Percentiles rank a stretch among this genome's conserved stretches.
Evolutionary conservation across 2,888 invertebrate genomes (phyloP).

Genomic region (Coenonympha glycerion): DNA sequence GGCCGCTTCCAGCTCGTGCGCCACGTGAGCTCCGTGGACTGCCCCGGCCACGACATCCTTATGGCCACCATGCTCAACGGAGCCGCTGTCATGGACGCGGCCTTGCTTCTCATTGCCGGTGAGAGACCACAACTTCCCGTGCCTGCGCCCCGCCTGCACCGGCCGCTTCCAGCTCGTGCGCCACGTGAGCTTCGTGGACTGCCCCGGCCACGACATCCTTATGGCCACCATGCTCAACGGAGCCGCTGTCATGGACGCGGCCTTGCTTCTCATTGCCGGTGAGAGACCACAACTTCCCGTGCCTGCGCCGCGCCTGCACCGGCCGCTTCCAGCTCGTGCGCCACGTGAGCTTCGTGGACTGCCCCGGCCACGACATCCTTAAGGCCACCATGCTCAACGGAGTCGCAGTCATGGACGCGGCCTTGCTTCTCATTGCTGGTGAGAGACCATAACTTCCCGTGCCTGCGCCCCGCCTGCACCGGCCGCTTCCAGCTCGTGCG

Average conservation of each 20-base stretch:
- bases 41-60: conserved; percentile 99
- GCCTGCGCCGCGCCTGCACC: conserved; percentile 88
- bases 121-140: conserved; percentile 91
- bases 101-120: conserved; percentile 95
- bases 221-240: conserved; percentile 99
- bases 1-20: conserved; percentile 94
- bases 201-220: conserved; percentile 99
- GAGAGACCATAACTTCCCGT: conserved; percentile 78
- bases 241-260: conserved; percentile 99
- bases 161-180: conserved; percentile 94
- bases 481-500: conserved; percentile 94
- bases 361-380: conserved; percentile 99
- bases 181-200: conserved; percentile 99
- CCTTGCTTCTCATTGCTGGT: conserved; percentile 94
- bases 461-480: conserved; percentile 88
- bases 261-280: conserved; percentile 95
- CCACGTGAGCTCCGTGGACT: conserved; percentile 99
- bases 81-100: conserved; percentile 99
- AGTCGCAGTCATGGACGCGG: conserved; percentile 99
- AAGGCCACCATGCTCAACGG: conserved; percentile 99
- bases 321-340: conserved; percentile 94
- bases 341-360: conserved; percentile 99
- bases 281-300: conserved; percentile 78
- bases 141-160: conserved; percentile 90
- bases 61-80: conserved; percentile 99